A percentile compares a stretch with the other conserved stretches of the same genome.
Conservation (phyloP, 2,113 vertebrate species). For the Pseudopodoces humilis region DNA sequence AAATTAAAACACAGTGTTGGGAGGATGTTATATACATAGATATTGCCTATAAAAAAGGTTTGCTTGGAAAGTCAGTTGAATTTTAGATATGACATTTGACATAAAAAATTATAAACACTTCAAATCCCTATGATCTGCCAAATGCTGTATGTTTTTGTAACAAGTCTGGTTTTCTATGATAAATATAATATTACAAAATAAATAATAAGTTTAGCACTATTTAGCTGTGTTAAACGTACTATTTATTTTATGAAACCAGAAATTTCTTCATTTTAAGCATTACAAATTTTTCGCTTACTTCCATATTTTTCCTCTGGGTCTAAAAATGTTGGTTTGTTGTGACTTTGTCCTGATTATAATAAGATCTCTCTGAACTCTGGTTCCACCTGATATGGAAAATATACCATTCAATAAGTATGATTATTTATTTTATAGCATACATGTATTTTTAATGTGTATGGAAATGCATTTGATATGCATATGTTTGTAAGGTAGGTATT, state of each 20-base stretch:
- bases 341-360: background rate
- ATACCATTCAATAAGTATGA: background rate
- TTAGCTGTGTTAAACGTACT: background rate
- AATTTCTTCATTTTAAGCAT: background rate
- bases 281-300: background rate
- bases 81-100: background rate
- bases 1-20: background rate
- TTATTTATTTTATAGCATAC: background rate
- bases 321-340: background rate
- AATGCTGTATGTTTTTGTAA: background rate
- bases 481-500: background rate
- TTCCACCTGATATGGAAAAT: background rate
- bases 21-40: rapidly evolving
- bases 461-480: background rate
- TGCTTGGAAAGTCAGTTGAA: background rate
- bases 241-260: background rate
- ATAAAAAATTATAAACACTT: background rate
- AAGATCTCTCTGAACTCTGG: background rate
- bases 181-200: background rate
- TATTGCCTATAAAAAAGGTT: background rate
- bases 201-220: background rate
- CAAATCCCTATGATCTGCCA: background rate
- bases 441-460: background rate
- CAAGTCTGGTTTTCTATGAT: background rate
- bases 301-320: background rate